phyloP scores from a whole-genome alignment of 1,140 invertebrate species.

The Bombus vancouverensis region DNA sequence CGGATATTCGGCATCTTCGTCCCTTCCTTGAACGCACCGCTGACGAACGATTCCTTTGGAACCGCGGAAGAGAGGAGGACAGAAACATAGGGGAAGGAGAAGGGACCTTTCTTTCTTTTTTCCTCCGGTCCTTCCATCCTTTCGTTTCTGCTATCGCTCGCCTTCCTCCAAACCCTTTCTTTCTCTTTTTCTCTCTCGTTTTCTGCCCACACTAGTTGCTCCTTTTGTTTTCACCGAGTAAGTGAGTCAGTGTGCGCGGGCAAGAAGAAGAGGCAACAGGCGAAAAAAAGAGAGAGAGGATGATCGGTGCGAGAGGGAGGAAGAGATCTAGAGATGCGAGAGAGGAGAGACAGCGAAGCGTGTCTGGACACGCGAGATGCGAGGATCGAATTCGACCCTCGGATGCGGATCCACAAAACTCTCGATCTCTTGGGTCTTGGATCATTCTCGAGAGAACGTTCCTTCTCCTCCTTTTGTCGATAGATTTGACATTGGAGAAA shows the following conservation, averaged over 20 bases:
- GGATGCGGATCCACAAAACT: conserved; percentile 73
- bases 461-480: conserved; percentile 27
- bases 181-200: conserved; percentile 35
- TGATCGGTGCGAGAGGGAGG: conserved; percentile 12
- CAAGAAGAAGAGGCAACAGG: conserved; percentile 28
- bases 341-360: conserved; percentile 76
- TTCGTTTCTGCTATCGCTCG: conserved; percentile 9
- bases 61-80: neutral
- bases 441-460: conserved; percentile 51
- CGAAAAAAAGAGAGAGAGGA: conserved; percentile 19
- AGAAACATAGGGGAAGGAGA: neutral
- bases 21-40: conserved; percentile 19
- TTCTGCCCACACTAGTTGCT: conserved; percentile 59
- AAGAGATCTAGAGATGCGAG: conserved; percentile 42
- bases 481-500: conserved; percentile 53
- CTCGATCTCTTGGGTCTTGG: conserved; percentile 68
- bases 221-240: conserved; percentile 72
- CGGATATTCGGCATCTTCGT: conserved; percentile 31
- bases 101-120: conserved; percentile 16
- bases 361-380: conserved; percentile 79
- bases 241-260: conserved; percentile 60
- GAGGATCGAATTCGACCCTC: conserved; percentile 76
- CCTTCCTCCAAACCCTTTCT: neutral
- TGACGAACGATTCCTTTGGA: conserved; percentile 1
- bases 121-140: conserved; percentile 23